phyloP scores from a whole-genome alignment of 2,113 vertebrate species.

The Calypte anna region DNA sequence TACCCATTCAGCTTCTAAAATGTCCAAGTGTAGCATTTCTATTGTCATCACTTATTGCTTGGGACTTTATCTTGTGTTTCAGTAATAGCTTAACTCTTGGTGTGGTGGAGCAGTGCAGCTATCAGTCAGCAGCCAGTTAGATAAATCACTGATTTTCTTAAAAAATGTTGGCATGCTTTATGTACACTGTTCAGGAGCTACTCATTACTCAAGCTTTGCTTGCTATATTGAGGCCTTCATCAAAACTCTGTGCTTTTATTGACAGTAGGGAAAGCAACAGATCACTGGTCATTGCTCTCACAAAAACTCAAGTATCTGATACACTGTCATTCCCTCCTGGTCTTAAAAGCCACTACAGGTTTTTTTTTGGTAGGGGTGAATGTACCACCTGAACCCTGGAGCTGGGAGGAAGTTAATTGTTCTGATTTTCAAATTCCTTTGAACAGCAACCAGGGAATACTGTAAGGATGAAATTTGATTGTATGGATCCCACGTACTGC shows the following conservation, averaged over 20 bases:
- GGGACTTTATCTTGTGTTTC: neutral
- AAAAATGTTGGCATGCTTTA: neutral
- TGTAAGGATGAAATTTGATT: neutral
- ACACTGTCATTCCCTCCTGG: neutral
- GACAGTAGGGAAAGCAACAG: accelerated
- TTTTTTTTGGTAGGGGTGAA: neutral
- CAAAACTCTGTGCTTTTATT: neutral
- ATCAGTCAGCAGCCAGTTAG: neutral
- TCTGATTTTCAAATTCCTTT: neutral
- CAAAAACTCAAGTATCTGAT: neutral
- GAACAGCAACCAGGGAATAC: neutral
- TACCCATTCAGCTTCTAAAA: neutral
- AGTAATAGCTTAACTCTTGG: neutral
- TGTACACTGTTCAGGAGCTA: neutral
- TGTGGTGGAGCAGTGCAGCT: neutral
- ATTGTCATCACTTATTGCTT: neutral
- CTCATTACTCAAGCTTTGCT: neutral
- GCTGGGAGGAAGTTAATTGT: neutral
- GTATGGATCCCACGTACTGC: neutral
- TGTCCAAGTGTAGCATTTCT: neutral
- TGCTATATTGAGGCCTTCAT: neutral
- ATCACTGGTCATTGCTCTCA: neutral
- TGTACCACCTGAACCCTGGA: neutral
- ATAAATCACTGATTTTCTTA: neutral
- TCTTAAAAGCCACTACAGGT: neutral